phyloP scores from a whole-genome alignment of 2,888 invertebrate species.

The Pegoplata infirma region DNA sequence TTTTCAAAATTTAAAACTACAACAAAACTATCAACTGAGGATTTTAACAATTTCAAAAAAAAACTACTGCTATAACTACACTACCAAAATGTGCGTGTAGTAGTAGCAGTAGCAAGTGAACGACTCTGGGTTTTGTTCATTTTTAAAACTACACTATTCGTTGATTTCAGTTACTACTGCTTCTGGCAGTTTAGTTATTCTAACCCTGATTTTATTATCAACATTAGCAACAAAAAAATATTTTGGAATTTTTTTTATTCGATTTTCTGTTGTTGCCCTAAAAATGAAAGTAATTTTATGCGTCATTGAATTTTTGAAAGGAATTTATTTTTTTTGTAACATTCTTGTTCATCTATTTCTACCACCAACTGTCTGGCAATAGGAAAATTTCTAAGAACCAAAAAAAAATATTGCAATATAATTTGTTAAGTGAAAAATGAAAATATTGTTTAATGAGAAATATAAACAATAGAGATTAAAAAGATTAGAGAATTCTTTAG shows the following conservation, averaged over 20 bases:
- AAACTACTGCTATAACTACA: too few relatives aligned
- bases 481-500: slow-evolving; percentile 23
- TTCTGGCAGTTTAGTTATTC: too few relatives aligned
- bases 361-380: background rate
- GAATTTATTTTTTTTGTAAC: slow-evolving; percentile 49
- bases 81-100: too few relatives aligned
- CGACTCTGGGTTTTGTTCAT: too few relatives aligned
- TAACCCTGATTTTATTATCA: too few relatives aligned
- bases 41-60: too few relatives aligned
- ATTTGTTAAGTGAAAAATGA: slow-evolving; percentile 57
- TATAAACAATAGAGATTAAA: slow-evolving; percentile 48
- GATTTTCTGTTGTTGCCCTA: slow-evolving; percentile 21
- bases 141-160: too few relatives aligned
- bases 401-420: background rate
- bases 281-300: slow-evolving; percentile 63
- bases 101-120: too few relatives aligned
- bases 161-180: too few relatives aligned
- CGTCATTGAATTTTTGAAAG: slow-evolving; percentile 63
- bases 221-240: slow-evolving; percentile 24
- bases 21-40: too few relatives aligned
- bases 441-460: slow-evolving; percentile 55
- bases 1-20: too few relatives aligned
- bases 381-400: background rate
- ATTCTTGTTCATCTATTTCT: background rate
- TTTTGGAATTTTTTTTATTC: slow-evolving; percentile 21